Evolutionary conservation across 2,888 invertebrate genomes (phyloP).

Genomic region (Rotaria magnacalcarata): DNA sequence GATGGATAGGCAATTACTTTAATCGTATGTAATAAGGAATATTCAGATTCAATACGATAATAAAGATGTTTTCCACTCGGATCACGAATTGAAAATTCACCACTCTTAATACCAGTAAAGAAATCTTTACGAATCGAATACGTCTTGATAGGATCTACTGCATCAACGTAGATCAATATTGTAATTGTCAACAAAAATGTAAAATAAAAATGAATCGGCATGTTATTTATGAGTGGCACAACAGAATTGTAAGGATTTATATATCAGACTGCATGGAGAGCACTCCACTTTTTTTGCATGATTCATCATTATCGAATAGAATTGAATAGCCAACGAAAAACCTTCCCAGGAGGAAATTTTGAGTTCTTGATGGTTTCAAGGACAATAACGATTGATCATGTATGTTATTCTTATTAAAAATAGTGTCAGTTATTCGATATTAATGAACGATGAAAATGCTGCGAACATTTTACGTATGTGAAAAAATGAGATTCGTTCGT

Average conservation of each 20-base stretch:
- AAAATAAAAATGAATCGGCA: neutral
- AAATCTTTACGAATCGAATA: neutral
- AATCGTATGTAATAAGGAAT: neutral
- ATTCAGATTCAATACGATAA: neutral
- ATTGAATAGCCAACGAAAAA: too few relatives aligned
- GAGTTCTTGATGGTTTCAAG: too few relatives aligned
- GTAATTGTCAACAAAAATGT: neutral
- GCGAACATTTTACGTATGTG: too few relatives aligned
- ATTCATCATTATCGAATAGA: too few relatives aligned
- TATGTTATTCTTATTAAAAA: too few relatives aligned
- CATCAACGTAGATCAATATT: neutral
- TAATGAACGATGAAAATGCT: too few relatives aligned
- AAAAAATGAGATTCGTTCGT: too few relatives aligned
- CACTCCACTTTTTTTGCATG: neutral
- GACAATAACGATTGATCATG: too few relatives aligned
- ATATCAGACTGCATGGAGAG: neutral
- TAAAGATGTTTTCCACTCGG: neutral
- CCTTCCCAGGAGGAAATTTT: too few relatives aligned
- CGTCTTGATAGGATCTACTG: neutral
- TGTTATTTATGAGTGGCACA: neutral
- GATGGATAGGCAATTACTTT: neutral
- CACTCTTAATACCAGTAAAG: neutral
- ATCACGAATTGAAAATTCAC: neutral
- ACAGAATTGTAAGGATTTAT: neutral
- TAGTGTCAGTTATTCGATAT: too few relatives aligned